These are phyloP conservation scores for Subacronicta megacephala DNA, from an alignment of 2,888 invertebrate genomes.

Conservation along the genomic window DNA sequence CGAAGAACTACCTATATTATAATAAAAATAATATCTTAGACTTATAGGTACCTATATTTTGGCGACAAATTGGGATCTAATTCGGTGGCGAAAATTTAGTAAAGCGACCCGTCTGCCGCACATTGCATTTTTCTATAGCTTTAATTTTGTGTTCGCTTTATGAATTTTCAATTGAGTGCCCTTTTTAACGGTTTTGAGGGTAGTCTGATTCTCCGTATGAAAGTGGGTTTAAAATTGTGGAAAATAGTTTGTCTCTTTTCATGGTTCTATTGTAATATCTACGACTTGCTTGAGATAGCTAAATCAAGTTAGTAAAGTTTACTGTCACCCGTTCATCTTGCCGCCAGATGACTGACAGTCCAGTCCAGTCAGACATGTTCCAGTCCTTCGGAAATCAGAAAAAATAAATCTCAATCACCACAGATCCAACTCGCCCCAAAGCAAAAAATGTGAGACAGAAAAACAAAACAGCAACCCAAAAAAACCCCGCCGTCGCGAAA, in stretches of 20 bases:
- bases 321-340: no score
- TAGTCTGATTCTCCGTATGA: background rate
- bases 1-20: background rate
- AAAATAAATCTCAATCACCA: background rate
- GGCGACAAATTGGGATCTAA: constrained; percentile 29
- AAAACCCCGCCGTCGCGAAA: constrained; percentile 42
- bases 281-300: no score
- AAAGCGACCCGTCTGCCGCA: constrained; percentile 10
- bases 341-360: no score
- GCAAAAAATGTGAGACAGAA: constrained; percentile 19
- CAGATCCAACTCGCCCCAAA: background rate
- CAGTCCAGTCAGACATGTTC: no score
- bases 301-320: no score
- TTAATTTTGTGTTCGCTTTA: constrained; percentile 37
- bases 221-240: background rate
- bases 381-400: no score
- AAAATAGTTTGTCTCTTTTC: background rate
- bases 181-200: constrained; percentile 11
- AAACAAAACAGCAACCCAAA: constrained; percentile 18
- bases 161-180: constrained; percentile 36
- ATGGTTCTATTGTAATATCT: background rate
- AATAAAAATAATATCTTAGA: background rate
- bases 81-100: constrained; percentile 42
- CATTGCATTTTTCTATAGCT: constrained; percentile 39
- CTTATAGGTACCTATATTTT: background rate